phyloP scores from a whole-genome alignment of 2,113 vertebrate species.

The Toxotes jaculatrix region DNA sequence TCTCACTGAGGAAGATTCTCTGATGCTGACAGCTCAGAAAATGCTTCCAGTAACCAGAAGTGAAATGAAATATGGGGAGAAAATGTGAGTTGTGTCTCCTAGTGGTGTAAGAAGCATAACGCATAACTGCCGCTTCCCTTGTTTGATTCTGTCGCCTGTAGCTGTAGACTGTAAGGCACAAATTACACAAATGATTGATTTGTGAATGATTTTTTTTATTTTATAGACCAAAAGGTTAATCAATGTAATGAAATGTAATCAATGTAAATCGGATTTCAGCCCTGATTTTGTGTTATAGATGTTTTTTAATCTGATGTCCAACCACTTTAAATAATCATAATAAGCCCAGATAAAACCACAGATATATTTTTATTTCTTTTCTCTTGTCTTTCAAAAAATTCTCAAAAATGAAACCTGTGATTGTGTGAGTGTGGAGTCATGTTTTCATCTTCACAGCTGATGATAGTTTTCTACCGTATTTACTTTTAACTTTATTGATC shows the following conservation, averaged over 20 bases:
- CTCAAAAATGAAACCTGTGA: not conserved
- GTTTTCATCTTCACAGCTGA: not conserved
- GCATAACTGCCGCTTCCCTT: not conserved
- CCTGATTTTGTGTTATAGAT: too few relatives aligned
- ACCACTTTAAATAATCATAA: too few relatives aligned
- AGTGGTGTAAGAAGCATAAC: not conserved
- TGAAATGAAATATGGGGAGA: not conserved
- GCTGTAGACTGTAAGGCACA: not conserved
- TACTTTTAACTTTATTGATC: constrained; percentile 38
- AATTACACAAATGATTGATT: not conserved
- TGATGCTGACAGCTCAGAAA: not conserved
- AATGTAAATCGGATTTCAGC: too few relatives aligned
- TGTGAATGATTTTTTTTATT: not conserved
- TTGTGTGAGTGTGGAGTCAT: constrained; percentile 28
- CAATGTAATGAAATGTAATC: not conserved
- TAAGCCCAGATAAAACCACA: too few relatives aligned
- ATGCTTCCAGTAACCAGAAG: not conserved
- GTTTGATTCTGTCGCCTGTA: not conserved
- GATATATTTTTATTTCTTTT: too few relatives aligned
- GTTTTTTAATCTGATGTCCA: not conserved
- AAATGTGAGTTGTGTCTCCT: constrained; percentile 1
- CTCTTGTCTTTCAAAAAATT: too few relatives aligned
- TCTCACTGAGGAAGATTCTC: not conserved
- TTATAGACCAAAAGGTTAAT: not conserved
- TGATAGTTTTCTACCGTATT: constrained; percentile 30